These are phyloP conservation scores for Neoniphon sammara DNA, from an alignment of 2,797 vertebrate species.

Conservation along the genomic window DNA sequence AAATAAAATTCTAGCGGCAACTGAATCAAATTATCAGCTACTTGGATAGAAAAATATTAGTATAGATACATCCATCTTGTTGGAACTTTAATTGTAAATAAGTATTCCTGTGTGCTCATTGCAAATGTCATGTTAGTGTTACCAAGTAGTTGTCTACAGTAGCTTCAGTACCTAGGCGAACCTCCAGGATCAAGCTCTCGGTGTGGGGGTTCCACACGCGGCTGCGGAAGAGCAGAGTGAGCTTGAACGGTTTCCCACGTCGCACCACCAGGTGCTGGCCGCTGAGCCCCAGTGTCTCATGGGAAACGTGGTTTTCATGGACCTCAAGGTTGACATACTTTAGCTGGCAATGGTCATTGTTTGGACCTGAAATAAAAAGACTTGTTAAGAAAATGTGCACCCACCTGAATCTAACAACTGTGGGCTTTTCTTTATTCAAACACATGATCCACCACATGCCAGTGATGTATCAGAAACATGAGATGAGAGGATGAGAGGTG, in stretches of 20 bases:
- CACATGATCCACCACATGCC: not conserved
- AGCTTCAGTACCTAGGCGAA: constrained; percentile 57
- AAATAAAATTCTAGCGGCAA: not conserved
- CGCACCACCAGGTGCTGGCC: constrained; percentile 70
- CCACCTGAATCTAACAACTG: not conserved
- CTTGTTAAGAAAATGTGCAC: not conserved
- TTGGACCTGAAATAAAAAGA: constrained; percentile 19
- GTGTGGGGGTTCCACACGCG: constrained; percentile 26
- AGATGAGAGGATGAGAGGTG: not conserved
- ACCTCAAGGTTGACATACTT: constrained; percentile 66
- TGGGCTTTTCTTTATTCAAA: not conserved
- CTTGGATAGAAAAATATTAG: too few relatives aligned
- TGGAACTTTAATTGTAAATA: too few relatives aligned
- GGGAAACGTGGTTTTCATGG: constrained; percentile 61
- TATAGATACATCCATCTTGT: too few relatives aligned
- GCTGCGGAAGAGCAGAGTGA: constrained; percentile 63
- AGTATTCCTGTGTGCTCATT: not conserved
- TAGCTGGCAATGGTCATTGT: constrained; percentile 25
- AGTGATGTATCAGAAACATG: not conserved
- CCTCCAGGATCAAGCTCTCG: constrained; percentile 59
- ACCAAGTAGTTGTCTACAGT: not conserved
- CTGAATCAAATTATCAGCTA: too few relatives aligned
- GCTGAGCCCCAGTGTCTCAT: constrained; percentile 72
- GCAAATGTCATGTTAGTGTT: not conserved
- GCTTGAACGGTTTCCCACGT: constrained; percentile 71